These are phyloP conservation scores for Poicephalus meyeri DNA, from an alignment of 2,113 vertebrate genomes.

Conservation along the genomic window DNA sequence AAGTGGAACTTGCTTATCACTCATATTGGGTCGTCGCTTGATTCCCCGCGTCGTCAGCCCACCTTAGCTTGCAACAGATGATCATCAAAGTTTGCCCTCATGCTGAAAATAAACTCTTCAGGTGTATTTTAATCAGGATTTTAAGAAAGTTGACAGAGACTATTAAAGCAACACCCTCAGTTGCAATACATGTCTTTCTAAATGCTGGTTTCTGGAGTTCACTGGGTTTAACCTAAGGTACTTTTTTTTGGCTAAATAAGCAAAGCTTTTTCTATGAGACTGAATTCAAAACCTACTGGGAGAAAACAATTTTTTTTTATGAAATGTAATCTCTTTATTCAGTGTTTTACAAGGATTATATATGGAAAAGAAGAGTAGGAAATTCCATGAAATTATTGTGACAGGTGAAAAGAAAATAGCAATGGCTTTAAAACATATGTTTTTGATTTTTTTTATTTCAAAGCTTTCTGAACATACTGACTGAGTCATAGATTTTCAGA, in stretches of 20 bases:
- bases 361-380: not conserved
- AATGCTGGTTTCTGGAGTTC: not conserved
- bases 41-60: no score
- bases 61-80: no score
- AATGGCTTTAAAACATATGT: not conserved
- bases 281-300: not conserved
- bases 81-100: not conserved
- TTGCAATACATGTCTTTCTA: not conserved
- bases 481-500: not conserved
- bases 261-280: not conserved
- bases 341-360: conserved; percentile 10
- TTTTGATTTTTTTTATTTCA: not conserved
- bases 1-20: no score
- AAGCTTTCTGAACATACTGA: not conserved
- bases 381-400: conserved; percentile 53
- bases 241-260: not conserved
- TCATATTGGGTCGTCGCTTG: no score
- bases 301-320: not conserved
- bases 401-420: conserved; percentile 20
- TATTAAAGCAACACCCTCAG: not conserved
- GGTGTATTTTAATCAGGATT: not conserved
- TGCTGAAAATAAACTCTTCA: not conserved
- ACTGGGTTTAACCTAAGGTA: not conserved
- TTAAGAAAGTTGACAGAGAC: not conserved
- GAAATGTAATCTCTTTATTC: not conserved